These are phyloP conservation scores for Nesoenas mayeri DNA, from an alignment of 2,113 vertebrate genomes.

Conservation along the genomic window DNA sequence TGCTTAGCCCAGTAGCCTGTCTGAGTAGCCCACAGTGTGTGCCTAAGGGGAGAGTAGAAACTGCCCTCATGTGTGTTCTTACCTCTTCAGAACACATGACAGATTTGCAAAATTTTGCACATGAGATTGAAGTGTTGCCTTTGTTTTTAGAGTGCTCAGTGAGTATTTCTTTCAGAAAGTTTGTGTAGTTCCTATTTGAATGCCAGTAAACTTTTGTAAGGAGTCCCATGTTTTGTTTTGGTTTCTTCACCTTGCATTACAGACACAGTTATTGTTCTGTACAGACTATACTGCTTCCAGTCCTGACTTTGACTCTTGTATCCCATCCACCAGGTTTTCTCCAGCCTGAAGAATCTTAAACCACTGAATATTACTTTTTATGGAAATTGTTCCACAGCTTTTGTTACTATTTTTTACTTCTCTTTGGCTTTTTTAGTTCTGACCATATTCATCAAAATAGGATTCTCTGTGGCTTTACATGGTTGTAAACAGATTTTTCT, in stretches of 20 bases:
- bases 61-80: neutral
- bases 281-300: neutral
- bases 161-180: neutral
- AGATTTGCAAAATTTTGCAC: neutral
- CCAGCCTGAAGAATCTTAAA: neutral
- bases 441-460: neutral
- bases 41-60: neutral
- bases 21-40: neutral
- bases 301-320: neutral
- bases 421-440: neutral
- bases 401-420: neutral
- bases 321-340: neutral
- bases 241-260: neutral
- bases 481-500: no score
- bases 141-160: neutral
- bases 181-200: neutral
- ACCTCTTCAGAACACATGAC: fast-evolving
- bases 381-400: neutral
- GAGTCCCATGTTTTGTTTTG: neutral
- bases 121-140: fast-evolving
- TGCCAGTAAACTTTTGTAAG: neutral
- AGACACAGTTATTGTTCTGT: neutral
- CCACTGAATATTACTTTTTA: neutral
- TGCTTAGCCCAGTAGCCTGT: neutral
- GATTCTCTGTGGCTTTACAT: neutral